A percentile compares a stretch with the other conserved stretches of the same genome.
These are phyloP conservation scores for Tipula unca DNA, from an alignment of 2,888 invertebrate species.

Conservation along the genomic window DNA sequence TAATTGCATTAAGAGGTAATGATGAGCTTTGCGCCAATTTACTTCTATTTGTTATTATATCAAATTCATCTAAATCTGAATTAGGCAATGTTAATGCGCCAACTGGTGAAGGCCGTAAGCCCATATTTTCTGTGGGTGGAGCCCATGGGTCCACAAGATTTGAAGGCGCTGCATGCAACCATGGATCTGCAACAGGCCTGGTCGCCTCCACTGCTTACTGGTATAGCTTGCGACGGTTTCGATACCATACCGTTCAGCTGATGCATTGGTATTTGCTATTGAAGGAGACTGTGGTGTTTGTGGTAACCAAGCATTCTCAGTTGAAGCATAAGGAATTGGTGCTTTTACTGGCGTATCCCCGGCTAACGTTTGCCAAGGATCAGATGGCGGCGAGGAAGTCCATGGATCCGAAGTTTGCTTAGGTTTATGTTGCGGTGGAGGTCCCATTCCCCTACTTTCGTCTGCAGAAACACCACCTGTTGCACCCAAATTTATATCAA, in stretches of 20 bases:
- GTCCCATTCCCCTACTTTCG: constrained; percentile 70
- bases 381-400: constrained; percentile 38
- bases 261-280: constrained; percentile 39
- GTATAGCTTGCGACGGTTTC: constrained; percentile 25
- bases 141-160: constrained; percentile 52
- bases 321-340: constrained; percentile 25
- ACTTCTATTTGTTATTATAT: constrained; percentile 72
- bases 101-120: constrained; percentile 28
- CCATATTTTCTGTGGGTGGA: constrained; percentile 27
- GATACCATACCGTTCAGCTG: constrained; percentile 39
- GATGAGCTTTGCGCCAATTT: constrained; percentile 36
- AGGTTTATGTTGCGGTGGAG: constrained; percentile 48
- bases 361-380: constrained; percentile 42
- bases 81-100: constrained; percentile 41
- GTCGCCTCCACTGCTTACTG: constrained; percentile 15
- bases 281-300: constrained; percentile 41
- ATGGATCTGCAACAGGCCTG: constrained; percentile 25
- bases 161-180: constrained; percentile 22
- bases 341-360: constrained; percentile 31
- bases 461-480: constrained; percentile 44
- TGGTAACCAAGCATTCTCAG: constrained; percentile 25
- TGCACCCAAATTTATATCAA: constrained; percentile 69
- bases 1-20: constrained; percentile 33
- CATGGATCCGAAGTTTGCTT: constrained; percentile 37
- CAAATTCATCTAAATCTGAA: constrained; percentile 79